Conservation (phyloP, 2,888 invertebrate species). For the Heteropelma amictum region DNA sequence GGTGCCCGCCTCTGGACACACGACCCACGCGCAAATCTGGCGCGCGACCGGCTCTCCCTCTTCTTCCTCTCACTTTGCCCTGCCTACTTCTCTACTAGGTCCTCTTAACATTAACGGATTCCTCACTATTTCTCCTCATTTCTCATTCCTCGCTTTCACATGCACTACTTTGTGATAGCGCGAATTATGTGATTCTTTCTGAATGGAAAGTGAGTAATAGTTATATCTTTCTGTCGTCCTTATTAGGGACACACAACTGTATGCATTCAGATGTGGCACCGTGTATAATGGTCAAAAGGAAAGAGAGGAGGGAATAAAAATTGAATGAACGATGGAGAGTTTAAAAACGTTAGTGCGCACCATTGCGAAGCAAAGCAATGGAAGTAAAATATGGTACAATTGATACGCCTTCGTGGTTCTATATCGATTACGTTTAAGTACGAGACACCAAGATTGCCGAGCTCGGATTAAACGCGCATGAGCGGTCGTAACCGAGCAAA, state of each 20-base stretch:
- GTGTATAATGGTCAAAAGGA: no score
- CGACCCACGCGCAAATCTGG: conserved; percentile 62
- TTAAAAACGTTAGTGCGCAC: conserved; percentile 23
- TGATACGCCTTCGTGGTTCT: conserved; percentile 72
- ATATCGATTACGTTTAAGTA: conserved; percentile 69
- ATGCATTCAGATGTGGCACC: no score
- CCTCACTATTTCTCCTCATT: conserved; percentile 24
- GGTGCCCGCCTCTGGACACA: conserved; percentile 56
- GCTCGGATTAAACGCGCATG: conserved; percentile 33
- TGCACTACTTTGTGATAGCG: neutral
- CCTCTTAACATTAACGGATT: conserved; percentile 6
- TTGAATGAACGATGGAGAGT: conserved; percentile 9
- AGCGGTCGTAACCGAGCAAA: conserved; percentile 35
- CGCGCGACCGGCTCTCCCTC: conserved; percentile 58
- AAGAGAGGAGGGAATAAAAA: conserved; percentile 57
- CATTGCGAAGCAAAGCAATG: conserved; percentile 58
- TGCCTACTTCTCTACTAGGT: conserved; percentile 23
- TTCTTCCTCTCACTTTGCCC: conserved; percentile 52
- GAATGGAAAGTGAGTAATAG: no score
- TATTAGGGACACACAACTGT: no score
- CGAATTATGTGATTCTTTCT: no score
- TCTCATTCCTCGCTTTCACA: conserved; percentile 37
- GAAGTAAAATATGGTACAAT: conserved; percentile 76
- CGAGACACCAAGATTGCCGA: conserved; percentile 60
- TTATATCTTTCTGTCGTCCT: neutral